These are phyloP conservation scores for Stichopus chloronotus DNA, from an alignment of 35 echinoderm and acorn worm genomes.

Conservation along the genomic window DNA sequence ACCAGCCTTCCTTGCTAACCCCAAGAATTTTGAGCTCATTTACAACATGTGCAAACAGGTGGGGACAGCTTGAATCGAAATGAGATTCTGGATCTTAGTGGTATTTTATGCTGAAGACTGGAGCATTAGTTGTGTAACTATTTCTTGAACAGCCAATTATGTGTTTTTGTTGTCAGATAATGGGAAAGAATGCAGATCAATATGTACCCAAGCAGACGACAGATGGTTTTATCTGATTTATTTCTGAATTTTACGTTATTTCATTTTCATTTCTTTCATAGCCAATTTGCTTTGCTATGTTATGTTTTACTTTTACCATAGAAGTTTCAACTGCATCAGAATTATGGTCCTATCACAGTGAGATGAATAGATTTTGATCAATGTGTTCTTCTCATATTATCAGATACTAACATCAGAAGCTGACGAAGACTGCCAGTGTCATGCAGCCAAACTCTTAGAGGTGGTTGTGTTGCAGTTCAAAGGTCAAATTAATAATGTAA, in stretches of 20 bases:
- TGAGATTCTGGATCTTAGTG: not conserved
- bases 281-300: too few relatives aligned
- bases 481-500: conserved; percentile 90
- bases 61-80: not conserved
- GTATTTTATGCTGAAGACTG: not conserved
- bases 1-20: conserved; percentile 73
- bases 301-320: too few relatives aligned
- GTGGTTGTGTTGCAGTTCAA: conserved; percentile 89
- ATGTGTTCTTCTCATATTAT: not conserved
- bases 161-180: too few relatives aligned
- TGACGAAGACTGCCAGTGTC: conserved; percentile 90
- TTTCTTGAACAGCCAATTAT: too few relatives aligned
- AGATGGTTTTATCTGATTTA: too few relatives aligned
- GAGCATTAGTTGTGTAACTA: too few relatives aligned
- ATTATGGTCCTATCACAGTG: too few relatives aligned
- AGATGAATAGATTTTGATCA: too few relatives aligned
- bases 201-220: too few relatives aligned
- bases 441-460: conserved; percentile 88
- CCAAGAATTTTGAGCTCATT: conserved; percentile 87
- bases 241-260: too few relatives aligned
- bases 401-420: conserved; percentile 84
- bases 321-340: too few relatives aligned
- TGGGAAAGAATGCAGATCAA: not conserved
- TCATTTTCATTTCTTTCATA: too few relatives aligned
- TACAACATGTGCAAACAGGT: conserved; percentile 97